A percentile compares a stretch with the other conserved stretches of the same genome.
These are phyloP conservation scores for Physocephala rufipes DNA, from an alignment of 2,888 invertebrate species.

Conservation along the genomic window DNA sequence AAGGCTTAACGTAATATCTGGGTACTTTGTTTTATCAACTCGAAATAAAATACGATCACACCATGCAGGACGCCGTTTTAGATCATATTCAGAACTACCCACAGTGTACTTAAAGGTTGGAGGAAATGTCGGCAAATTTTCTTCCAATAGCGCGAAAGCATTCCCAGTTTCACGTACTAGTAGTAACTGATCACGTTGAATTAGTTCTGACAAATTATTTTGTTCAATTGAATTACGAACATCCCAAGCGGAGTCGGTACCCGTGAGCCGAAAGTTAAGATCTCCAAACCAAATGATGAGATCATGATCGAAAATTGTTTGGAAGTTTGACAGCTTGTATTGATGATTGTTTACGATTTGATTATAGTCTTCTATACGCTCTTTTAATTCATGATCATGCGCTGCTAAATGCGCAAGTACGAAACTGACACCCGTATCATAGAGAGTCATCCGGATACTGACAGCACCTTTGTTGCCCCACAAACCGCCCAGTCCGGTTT, in stretches of 20 bases:
- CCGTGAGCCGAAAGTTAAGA: slow-evolving; percentile 83
- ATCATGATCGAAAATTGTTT: slow-evolving; percentile 91
- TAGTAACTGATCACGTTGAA: slow-evolving; percentile 80
- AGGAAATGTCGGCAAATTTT: slow-evolving; percentile 78
- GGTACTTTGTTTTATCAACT: slow-evolving; percentile 83
- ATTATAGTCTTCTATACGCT: slow-evolving; percentile 87
- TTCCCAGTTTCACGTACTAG: slow-evolving; percentile 76
- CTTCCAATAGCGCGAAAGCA: slow-evolving; percentile 84
- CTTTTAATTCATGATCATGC: slow-evolving; percentile 83
- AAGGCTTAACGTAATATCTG: slow-evolving; percentile 78
- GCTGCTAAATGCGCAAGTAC: slow-evolving; percentile 92
- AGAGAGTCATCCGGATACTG: slow-evolving; percentile 84
- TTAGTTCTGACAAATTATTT: slow-evolving; percentile 73
- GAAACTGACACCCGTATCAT: slow-evolving; percentile 87
- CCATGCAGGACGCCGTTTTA: slow-evolving; percentile 93
- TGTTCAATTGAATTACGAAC: slow-evolving; percentile 74
- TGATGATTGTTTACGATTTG: slow-evolving; percentile 84
- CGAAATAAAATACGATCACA: slow-evolving; percentile 91
- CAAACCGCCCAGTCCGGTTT: slow-evolving; percentile 88
- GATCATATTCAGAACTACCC: slow-evolving; percentile 79
- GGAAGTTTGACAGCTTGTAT: slow-evolving; percentile 78
- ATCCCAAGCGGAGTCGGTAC: slow-evolving; percentile 74
- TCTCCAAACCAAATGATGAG: slow-evolving; percentile 94
- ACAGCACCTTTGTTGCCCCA: slow-evolving; percentile 88
- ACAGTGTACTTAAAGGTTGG: slow-evolving; percentile 89